Conservation (phyloP, 64 coral and sea anemone genomes). For the Porites australiensis region DNA sequence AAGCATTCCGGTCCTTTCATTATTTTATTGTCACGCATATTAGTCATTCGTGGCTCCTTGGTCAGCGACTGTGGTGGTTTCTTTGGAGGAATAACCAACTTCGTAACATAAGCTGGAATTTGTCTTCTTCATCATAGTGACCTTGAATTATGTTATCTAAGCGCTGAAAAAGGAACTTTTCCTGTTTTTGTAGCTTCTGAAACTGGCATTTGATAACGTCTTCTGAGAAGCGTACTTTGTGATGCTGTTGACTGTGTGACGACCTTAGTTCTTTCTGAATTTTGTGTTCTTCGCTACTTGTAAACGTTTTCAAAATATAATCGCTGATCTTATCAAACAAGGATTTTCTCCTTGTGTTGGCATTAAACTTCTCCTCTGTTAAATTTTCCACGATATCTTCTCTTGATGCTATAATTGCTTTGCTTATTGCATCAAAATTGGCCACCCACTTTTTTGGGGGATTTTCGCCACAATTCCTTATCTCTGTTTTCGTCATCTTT, state of each 20-base stretch:
- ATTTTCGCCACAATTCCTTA: not conserved
- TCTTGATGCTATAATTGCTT: not conserved
- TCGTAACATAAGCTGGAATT: not conserved
- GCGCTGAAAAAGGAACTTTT: not conserved
- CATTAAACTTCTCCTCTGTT: not conserved
- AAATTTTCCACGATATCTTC: not conserved
- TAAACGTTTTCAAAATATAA: not conserved
- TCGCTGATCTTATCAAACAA: not conserved
- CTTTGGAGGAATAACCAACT: not conserved
- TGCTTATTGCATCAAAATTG: slow-evolving; percentile 27
- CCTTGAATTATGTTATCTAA: slow-evolving; percentile 8
- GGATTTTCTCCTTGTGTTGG: not conserved
- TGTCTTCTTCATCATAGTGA: not conserved
- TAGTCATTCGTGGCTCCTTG: not conserved
- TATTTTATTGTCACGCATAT: not conserved
- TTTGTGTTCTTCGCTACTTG: no score
- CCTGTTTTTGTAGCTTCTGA: not conserved
- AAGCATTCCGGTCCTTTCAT: not conserved
- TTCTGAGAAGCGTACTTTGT: not conserved
- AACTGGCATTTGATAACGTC: slow-evolving; percentile 1
- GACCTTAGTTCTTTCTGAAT: not conserved
- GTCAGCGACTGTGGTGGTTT: not conserved
- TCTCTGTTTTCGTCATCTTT: not conserved
- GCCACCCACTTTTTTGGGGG: not conserved
- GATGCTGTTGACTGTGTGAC: not conserved